phyloP scores from a whole-genome alignment of 2,888 invertebrate species.

The Julus scanicus region DNA sequence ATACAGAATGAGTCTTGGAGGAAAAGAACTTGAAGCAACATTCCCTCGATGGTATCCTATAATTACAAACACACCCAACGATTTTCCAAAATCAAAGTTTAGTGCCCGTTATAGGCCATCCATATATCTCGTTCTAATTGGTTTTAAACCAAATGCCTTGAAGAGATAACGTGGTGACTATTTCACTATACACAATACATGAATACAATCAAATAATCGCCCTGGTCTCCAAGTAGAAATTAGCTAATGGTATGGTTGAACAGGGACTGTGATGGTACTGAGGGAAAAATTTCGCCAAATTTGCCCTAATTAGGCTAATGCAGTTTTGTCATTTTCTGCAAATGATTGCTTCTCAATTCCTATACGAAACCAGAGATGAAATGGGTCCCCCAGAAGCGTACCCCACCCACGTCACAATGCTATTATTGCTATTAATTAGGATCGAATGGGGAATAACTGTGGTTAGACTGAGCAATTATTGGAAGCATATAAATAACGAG shows the following conservation, averaged over 20 bases:
- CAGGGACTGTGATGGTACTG: not conserved
- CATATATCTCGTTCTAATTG: not conserved
- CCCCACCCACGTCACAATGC: slow-evolving; percentile 20
- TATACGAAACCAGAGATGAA: not conserved
- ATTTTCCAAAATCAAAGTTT: not conserved
- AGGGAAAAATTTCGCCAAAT: slow-evolving; percentile 3
- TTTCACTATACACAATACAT: not conserved
- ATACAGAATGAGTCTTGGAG: not conserved
- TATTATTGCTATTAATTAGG: slow-evolving; percentile 15
- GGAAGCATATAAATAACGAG: slow-evolving; percentile 9
- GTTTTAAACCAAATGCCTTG: not conserved
- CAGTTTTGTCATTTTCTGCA: slow-evolving; percentile 9
- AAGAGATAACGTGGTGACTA: not conserved
- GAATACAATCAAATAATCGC: not conserved
- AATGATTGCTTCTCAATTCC: slow-evolving; percentile 8
- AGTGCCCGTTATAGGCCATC: not conserved
- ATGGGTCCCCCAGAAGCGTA: slow-evolving; percentile 15
- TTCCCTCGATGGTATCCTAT: not conserved
- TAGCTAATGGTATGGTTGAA: not conserved
- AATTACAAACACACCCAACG: not conserved
- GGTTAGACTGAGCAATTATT: slow-evolving; percentile 20
- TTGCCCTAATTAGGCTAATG: slow-evolving; percentile 3
- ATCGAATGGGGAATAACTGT: slow-evolving; percentile 22
- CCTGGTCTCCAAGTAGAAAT: not conserved
- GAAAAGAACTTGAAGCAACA: not conserved